These are phyloP conservation scores for Caerostris extrusa DNA, from an alignment of 1,140 invertebrate genomes.

Conservation along the genomic window DNA sequence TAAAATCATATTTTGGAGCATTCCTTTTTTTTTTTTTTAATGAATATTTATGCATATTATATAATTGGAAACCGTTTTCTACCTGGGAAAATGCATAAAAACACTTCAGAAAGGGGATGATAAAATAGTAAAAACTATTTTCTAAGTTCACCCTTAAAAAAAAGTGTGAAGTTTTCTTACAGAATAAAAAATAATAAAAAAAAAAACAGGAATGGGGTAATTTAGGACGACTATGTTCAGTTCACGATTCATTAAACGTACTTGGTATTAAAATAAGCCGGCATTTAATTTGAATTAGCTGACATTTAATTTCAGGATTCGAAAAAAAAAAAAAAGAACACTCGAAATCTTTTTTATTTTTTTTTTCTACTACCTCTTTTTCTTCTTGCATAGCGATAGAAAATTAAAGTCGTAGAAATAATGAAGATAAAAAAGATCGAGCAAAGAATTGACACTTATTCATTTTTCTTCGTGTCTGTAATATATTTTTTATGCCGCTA, in stretches of 20 bases:
- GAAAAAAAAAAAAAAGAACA: conserved; percentile 15
- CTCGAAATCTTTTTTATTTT: conserved; percentile 36
- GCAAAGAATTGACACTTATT: conserved; percentile 69
- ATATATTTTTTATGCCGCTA: conserved; percentile 24
- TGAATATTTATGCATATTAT: conserved; percentile 69
- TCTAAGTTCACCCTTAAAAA: conserved; percentile 27
- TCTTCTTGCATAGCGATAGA: conserved; percentile 20
- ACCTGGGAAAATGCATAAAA: conserved; percentile 29
- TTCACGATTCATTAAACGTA: conserved; percentile 73
- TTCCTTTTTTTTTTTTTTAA: not conserved
- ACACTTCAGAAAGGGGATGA: conserved; percentile 36
- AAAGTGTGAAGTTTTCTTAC: conserved; percentile 34
- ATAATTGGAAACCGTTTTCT: conserved; percentile 38
- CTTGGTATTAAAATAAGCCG: conserved; percentile 70
- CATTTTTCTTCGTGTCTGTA: conserved; percentile 42
- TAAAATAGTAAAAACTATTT: conserved; percentile 68
- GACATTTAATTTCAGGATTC: conserved; percentile 70
- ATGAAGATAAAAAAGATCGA: not conserved
- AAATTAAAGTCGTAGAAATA: conserved; percentile 72
- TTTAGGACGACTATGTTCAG: conserved; percentile 65
- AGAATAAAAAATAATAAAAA: conserved; percentile 10
- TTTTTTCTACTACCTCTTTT: not conserved
- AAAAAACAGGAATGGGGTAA: conserved; percentile 65
- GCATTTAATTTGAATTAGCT: conserved; percentile 76
- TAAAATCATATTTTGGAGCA: not conserved